phyloP scores from a whole-genome alignment of 2,797 vertebrate genomes.

The Nothura maculosa region DNA sequence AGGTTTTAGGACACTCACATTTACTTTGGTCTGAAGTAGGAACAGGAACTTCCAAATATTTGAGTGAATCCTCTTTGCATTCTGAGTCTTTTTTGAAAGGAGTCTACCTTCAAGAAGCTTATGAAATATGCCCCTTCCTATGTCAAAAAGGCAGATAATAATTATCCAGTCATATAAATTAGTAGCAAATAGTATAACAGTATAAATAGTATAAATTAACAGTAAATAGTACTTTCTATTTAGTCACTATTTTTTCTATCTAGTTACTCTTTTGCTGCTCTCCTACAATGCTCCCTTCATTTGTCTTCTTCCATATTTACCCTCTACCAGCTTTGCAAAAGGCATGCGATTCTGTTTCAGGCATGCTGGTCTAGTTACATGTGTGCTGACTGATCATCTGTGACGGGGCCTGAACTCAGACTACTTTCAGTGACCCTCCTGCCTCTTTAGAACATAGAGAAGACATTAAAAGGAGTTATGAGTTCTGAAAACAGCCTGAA shows the following conservation, averaged over 20 bases:
- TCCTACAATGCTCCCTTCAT: background rate
- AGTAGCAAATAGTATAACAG: no score
- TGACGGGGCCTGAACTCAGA: background rate
- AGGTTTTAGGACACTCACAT: background rate
- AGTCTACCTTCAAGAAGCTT: background rate
- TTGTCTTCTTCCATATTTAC: background rate
- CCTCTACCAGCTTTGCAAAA: background rate
- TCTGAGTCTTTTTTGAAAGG: background rate
- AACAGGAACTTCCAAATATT: background rate
- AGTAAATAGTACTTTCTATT: background rate
- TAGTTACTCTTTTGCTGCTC: background rate
- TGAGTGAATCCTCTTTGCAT: background rate
- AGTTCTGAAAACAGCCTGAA: background rate
- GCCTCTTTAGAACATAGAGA: background rate
- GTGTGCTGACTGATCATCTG: background rate
- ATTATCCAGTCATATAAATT: background rate
- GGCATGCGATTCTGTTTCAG: background rate
- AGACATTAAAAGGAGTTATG: background rate
- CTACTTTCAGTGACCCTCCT: fast-evolving
- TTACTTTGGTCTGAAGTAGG: background rate
- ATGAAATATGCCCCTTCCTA: background rate
- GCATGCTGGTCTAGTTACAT: background rate
- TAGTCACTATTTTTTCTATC: no score
- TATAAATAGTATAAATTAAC: no score
- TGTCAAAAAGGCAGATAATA: background rate